Evolutionary conservation across 2,888 invertebrate species (phyloP).

Genomic region (Rhagonycha lutea): DNA sequence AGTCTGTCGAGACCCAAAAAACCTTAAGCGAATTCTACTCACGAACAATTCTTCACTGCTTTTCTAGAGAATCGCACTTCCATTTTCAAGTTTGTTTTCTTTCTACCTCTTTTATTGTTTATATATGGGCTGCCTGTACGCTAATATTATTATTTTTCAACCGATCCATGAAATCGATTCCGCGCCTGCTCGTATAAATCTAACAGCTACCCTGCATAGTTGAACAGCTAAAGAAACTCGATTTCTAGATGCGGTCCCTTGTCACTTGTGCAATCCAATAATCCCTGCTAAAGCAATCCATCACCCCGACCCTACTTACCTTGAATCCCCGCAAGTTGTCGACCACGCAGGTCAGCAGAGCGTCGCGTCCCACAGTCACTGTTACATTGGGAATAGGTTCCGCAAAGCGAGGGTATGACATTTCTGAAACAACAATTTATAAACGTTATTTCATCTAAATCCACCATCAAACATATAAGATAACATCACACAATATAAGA

Average conservation of each 20-base stretch:
- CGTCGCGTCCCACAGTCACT: conserved; percentile 85
- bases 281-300: conserved; percentile 45
- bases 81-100: conserved; percentile 49
- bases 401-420: conserved; percentile 75
- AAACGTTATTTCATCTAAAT: conserved; percentile 22
- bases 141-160: conserved; percentile 52
- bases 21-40: conserved; percentile 46
- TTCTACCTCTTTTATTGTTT: conserved; percentile 48
- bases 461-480: conserved; percentile 17
- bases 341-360: conserved; percentile 84
- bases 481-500: conserved; percentile 11
- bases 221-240: conserved; percentile 48
- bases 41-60: conserved; percentile 53
- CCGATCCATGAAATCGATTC: conserved; percentile 45
- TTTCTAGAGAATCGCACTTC: conserved; percentile 48
- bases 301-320: conserved; percentile 59
- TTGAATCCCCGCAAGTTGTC: conserved; percentile 86
- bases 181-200: conserved; percentile 39
- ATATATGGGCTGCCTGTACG: conserved; percentile 47
- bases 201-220: conserved; percentile 31
- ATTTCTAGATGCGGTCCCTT: conserved; percentile 45
- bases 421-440: conserved; percentile 48
- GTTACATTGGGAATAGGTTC: conserved; percentile 90
- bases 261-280: conserved; percentile 50
- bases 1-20: conserved; percentile 48